Evolutionary conservation across 2,888 invertebrate species (phyloP).

Genomic region (Pristionchus maxplancki): DNA sequence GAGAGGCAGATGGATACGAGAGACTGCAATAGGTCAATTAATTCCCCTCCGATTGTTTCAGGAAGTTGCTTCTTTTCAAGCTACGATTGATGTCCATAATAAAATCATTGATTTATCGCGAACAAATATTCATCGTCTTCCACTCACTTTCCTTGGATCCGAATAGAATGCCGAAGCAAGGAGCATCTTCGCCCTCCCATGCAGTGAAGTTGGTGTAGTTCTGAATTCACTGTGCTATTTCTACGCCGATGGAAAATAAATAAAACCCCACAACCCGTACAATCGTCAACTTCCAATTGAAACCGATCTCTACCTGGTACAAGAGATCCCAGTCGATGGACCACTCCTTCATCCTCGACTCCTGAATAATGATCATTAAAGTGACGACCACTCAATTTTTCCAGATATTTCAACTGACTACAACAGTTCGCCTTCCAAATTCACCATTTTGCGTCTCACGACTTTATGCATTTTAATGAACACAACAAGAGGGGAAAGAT

Average conservation of each 20-base stretch:
- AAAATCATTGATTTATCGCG: no score
- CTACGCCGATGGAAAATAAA: not conserved
- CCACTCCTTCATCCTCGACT: slow-evolving; percentile 57
- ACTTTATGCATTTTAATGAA: slow-evolving; percentile 7
- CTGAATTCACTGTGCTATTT: slow-evolving; percentile 45
- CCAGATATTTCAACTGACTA: slow-evolving; percentile 19
- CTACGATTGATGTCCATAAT: no score
- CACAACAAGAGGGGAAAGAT: not conserved
- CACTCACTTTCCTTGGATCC: slow-evolving; percentile 46
- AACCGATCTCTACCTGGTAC: slow-evolving; percentile 58
- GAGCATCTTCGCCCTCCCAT: slow-evolving; percentile 52
- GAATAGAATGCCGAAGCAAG: slow-evolving; percentile 54
- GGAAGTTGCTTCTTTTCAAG: no score
- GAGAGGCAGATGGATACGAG: slow-evolving; percentile 47
- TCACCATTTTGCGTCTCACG: not conserved
- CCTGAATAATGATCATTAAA: not conserved
- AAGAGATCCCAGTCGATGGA: slow-evolving; percentile 61
- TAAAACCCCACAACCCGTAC: not conserved
- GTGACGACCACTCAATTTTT: not conserved
- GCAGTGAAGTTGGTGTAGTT: slow-evolving; percentile 55
- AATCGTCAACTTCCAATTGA: not conserved
- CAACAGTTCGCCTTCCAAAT: not conserved
- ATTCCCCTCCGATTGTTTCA: not conserved
- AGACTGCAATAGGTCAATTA: not conserved
- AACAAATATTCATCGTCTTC: no score